These are phyloP conservation scores for Rotaria socialis DNA, from an alignment of 2,888 invertebrate genomes.

Conservation along the genomic window DNA sequence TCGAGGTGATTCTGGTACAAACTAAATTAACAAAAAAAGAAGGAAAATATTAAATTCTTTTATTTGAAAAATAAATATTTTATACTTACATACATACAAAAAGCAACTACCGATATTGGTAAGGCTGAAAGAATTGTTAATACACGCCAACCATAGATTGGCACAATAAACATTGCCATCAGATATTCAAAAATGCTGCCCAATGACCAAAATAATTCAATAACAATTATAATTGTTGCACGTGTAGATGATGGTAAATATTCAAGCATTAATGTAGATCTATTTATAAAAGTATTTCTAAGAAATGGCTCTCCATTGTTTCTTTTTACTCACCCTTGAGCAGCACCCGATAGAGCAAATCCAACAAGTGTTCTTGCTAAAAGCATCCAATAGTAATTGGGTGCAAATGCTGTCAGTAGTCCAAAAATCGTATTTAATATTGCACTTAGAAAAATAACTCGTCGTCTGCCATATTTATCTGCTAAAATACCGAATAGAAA, in stretches of 20 bases:
- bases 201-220: conserved; percentile 93
- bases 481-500: conserved; percentile 92
- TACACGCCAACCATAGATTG: conserved; percentile 83
- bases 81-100: conserved; percentile 59
- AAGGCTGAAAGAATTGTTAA: conserved; percentile 80
- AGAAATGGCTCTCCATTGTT: too few relatives aligned
- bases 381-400: conserved; percentile 82
- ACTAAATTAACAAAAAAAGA: conserved; percentile 64
- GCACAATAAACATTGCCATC: conserved; percentile 82
- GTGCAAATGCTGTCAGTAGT: conserved; percentile 79
- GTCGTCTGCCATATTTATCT: conserved; percentile 83
- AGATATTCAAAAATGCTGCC: conserved; percentile 89
- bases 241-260: conserved; percentile 87
- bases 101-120: conserved; percentile 74
- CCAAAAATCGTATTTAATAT: conserved; percentile 84
- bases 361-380: conserved; percentile 83
- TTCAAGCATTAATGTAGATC: conserved; percentile 79
- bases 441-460: conserved; percentile 77
- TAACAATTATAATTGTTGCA: conserved; percentile 86
- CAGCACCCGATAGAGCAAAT: conserved; percentile 91
- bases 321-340: conserved; percentile 64
- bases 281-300: too few relatives aligned
- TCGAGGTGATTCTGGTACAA: conserved; percentile 87
- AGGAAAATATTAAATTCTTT: too few relatives aligned
- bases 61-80: too few relatives aligned